Conservation (phyloP, 2,113 vertebrate genomes). For the Hippoglossus stenolepis region DNA sequence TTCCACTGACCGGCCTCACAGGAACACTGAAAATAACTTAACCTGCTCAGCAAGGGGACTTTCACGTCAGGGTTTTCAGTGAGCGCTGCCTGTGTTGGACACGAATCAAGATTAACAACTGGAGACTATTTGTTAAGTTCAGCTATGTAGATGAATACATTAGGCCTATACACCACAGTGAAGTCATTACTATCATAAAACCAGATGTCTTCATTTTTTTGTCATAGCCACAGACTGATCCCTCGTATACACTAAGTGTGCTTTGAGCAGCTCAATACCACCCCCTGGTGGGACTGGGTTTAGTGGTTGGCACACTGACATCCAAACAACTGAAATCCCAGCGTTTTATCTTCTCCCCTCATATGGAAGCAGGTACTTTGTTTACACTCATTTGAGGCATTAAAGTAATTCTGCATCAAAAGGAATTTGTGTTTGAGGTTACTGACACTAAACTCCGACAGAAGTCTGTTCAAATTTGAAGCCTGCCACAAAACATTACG, state of each 20-base stretch:
- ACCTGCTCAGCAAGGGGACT: slow-evolving; percentile 80
- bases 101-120: slow-evolving; percentile 39
- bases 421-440: slow-evolving; percentile 39
- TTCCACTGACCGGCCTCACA: slow-evolving; percentile 79
- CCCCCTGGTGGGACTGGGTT: slow-evolving; percentile 80
- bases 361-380: slow-evolving; percentile 58
- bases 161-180: slow-evolving; percentile 55
- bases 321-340: slow-evolving; percentile 69
- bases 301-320: slow-evolving; percentile 71
- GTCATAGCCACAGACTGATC: slow-evolving; percentile 72
- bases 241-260: slow-evolving; percentile 44
- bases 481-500: slow-evolving; percentile 27
- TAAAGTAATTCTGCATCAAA: slow-evolving; percentile 44
- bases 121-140: slow-evolving; percentile 48
- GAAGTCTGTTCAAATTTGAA: slow-evolving; percentile 22
- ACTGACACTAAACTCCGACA: slow-evolving; percentile 41
- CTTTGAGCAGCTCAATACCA: slow-evolving; percentile 83
- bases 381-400: slow-evolving; percentile 56
- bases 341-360: slow-evolving; percentile 52
- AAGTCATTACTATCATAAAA: slow-evolving; percentile 77
- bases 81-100: slow-evolving; percentile 34
- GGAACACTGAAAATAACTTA: slow-evolving; percentile 83
- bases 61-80: slow-evolving; percentile 70
- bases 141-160: slow-evolving; percentile 59
- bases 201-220: slow-evolving; percentile 79